These are phyloP conservation scores for Norana najaformis DNA, from an alignment of 2,888 invertebrate species.

Conservation along the genomic window DNA sequence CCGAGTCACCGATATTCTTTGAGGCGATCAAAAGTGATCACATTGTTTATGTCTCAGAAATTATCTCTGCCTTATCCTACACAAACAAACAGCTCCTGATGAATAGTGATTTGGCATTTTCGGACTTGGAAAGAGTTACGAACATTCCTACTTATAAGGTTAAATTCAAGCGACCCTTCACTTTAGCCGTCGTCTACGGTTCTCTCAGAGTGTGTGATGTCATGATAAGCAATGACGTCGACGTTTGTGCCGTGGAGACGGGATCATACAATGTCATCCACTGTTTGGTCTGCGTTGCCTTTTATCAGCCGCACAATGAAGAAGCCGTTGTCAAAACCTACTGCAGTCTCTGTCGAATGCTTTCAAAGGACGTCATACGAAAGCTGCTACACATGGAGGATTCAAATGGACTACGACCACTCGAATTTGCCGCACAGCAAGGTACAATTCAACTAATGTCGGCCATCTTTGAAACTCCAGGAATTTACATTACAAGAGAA, in stretches of 20 bases:
- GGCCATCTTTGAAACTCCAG: constrained; percentile 23
- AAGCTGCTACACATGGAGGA: constrained; percentile 17
- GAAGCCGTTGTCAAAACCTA: background rate
- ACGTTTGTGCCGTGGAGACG: background rate
- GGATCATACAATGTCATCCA: constrained; percentile 20
- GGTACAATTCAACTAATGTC: background rate
- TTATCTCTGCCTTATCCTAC: background rate
- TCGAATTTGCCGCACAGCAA: constrained; percentile 30
- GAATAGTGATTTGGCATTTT: background rate
- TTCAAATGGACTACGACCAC: background rate
- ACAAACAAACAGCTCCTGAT: background rate
- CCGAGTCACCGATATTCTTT: background rate
- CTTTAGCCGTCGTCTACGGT: background rate
- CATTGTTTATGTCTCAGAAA: background rate
- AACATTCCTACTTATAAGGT: background rate
- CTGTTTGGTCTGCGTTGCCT: constrained; percentile 17
- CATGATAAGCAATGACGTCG: background rate
- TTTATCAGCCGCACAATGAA: constrained; percentile 15
- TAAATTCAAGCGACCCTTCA: background rate
- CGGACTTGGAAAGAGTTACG: background rate
- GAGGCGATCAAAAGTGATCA: background rate
- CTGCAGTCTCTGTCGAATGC: background rate
- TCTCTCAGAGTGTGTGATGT: background rate
- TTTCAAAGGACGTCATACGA: background rate
- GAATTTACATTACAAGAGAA: background rate